Base-by-base conservation (phyloP, 2,797 vertebrate species). In the Chrosomus eos region DNA sequence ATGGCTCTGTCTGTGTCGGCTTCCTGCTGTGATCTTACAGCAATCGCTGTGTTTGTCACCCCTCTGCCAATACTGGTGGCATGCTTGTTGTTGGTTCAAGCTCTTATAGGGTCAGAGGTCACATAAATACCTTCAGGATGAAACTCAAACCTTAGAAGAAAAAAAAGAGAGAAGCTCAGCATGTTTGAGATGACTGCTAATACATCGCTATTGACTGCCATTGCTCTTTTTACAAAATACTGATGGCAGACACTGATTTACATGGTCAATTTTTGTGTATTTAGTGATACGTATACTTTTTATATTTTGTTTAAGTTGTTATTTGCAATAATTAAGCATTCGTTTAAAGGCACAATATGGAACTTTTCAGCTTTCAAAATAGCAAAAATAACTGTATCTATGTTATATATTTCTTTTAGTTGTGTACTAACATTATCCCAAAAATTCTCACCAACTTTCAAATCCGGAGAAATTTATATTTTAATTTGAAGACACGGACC, bases 31-130 rank as follows among this genome's bases (percentile, higher is more conserved):
- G 82, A 76, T 84, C 78, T 84, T 21, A 21, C 66, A 73, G 45
- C 10, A 28, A 26, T 58, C n/a, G 60, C 21, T n/a, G 40, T 23
- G 58, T 33, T 76, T 82, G 70, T 68, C 36, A 16, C 33, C 73
- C 73, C 73, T 68, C 26, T 84, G 48, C 26, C 68, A 77, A 84
- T 43, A 84, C 26, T 31, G 48, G 33, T 33, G n/a, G 21, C 48
- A 68, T 38, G n/a, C 82, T 84, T 84, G 45, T 76, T 19, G 36
- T 68, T 82, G 81, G 70, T 55, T 68, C 64, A 68, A 70, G 73
- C 33, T n/a, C 48, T 76, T 76, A 62, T 53, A 21, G 82, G 33
- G 72, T 83, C 82, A 76, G 10, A 55, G 73, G 73, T 68, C 33
- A 84, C 75, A 72, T 67, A 60, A 80, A 71, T 82, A 82, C 58